Base-by-base conservation (phyloP, 2,888 invertebrate genomes). In the Drosophila borborema region DNA sequence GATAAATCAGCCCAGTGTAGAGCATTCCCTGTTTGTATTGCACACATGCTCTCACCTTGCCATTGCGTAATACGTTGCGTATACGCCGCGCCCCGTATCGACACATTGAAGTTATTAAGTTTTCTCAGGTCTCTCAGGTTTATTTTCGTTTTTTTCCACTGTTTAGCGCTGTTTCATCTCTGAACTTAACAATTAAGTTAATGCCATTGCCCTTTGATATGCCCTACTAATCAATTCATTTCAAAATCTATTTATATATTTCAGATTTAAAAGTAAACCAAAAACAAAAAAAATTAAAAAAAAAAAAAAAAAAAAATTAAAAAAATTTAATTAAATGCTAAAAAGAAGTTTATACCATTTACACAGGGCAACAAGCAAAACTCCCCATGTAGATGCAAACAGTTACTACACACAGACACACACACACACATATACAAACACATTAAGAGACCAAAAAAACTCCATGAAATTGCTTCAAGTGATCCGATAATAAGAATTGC, bases 401-500 rank as follows among this genome's bases (percentile, higher is more conserved):
- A 74, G 79, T 72, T 73, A 81, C 72, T 78, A 70, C 65, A 62
- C 49, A 60, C 54, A 59, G 14, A 18, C 46, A 49, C 54, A 45
- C 40, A 49, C 54, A 45, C 40, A 28, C 63, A 61, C 59, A 58
- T 46, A 55, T 58, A 62, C 58, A 63, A n/a, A 53, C 43, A 64
- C 41, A 65, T 20, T 41, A 46, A 80, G 71, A 76, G 84, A 83
- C 81, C 72, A 79, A 81, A 72, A 75, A 51, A 71, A 84, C 77
- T 82, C 72, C 82, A 80, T 61, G 69, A 84, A 82, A 80, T 82
- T 85, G 89, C 87, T 85, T 89, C 85, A 89, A 85, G 85, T 85
- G 85, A 85, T 85, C 89, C 89, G 89, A 85, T 85, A 89, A 86
- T 86, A 89, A 86, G 72, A 87, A 82, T 85, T 80, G 75, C 81